These are phyloP conservation scores for Hyposmocoma kahamanoa DNA, from an alignment of 1,140 invertebrate genomes.

Conservation along the genomic window DNA sequence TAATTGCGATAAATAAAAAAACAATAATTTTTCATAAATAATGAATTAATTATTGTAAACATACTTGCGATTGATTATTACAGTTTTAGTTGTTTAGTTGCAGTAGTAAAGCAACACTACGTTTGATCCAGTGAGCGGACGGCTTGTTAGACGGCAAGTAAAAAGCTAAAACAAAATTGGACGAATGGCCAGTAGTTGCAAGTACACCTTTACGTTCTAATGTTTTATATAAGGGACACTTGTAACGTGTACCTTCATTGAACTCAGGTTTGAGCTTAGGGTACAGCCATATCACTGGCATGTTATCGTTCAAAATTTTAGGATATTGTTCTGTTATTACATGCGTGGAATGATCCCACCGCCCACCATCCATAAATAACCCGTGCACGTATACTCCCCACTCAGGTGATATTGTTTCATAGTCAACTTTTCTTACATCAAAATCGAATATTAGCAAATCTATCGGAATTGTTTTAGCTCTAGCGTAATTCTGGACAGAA, in stretches of 20 bases:
- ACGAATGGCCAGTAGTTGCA: constrained; percentile 93
- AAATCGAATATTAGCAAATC: constrained; percentile 90
- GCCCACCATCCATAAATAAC: constrained; percentile 88
- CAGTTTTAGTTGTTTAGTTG: constrained; percentile 85
- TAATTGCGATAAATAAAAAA: too few relatives aligned
- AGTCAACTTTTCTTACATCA: constrained; percentile 75
- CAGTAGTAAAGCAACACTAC: constrained; percentile 89
- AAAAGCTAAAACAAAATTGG: constrained; percentile 91
- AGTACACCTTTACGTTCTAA: constrained; percentile 86
- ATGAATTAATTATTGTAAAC: too few relatives aligned
- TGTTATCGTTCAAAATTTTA: constrained; percentile 86
- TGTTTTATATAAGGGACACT: constrained; percentile 92
- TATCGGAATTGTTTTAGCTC: constrained; percentile 91
- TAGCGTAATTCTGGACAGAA: constrained; percentile 92
- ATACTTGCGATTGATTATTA: too few relatives aligned
- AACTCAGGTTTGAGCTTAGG: constrained; percentile 76
- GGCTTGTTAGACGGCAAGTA: constrained; percentile 81
- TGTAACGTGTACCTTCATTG: constrained; percentile 77
- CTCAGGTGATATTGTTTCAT: constrained; percentile 69
- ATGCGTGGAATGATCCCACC: constrained; percentile 80
- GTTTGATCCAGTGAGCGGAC: constrained; percentile 88
- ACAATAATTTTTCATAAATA: too few relatives aligned
- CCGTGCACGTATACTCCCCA: constrained; percentile 90
- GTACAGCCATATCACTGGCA: constrained; percentile 86
- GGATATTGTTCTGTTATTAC: constrained; percentile 84